These are phyloP conservation scores for Cladorhizidae sp. DNA, from an alignment of 37 sponge, comb jelly and placozoan genomes.

Conservation along the genomic window DNA sequence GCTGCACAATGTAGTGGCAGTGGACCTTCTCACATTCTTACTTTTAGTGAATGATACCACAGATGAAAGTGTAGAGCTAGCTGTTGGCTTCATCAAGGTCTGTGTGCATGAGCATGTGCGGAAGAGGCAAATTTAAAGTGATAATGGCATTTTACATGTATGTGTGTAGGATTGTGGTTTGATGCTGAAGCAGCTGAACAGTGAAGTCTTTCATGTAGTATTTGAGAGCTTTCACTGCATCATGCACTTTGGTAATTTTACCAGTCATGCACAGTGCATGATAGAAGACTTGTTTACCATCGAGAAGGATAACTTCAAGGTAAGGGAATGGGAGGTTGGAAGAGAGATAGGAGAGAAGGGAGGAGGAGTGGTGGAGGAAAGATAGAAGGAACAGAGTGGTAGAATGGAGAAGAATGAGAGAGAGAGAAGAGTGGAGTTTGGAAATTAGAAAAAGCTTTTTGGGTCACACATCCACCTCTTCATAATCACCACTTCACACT, in stretches of 20 bases:
- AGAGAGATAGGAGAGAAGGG: too few relatives aligned
- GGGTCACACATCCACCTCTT: too few relatives aligned
- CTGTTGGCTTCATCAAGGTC: slow-evolving; percentile 83
- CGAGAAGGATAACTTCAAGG: slow-evolving; percentile 91
- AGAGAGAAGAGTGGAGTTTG: too few relatives aligned
- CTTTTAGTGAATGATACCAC: slow-evolving; percentile 91
- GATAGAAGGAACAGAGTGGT: too few relatives aligned
- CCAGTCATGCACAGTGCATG: slow-evolving; percentile 89
- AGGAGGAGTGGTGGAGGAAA: too few relatives aligned
- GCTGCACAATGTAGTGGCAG: slow-evolving; percentile 82
- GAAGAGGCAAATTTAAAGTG: neutral
- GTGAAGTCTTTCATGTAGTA: slow-evolving; percentile 77
- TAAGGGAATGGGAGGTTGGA: neutral
- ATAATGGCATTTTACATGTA: neutral
- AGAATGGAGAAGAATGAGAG: too few relatives aligned
- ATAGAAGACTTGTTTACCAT: slow-evolving; percentile 94
- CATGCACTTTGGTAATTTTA: slow-evolving; percentile 82
- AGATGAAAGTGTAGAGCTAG: slow-evolving; percentile 94
- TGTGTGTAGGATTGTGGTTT: slow-evolving; percentile 72
- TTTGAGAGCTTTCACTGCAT: slow-evolving; percentile 84
- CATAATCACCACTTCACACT: too few relatives aligned
- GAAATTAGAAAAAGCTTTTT: too few relatives aligned
- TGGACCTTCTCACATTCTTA: slow-evolving; percentile 89
- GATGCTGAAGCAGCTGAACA: slow-evolving; percentile 78
- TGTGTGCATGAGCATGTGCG: too few relatives aligned